Percentiles rank a stretch among this genome's conserved stretches.
phyloP scores from a whole-genome alignment of 2,888 invertebrate species.

The Noctua fimbriata region DNA sequence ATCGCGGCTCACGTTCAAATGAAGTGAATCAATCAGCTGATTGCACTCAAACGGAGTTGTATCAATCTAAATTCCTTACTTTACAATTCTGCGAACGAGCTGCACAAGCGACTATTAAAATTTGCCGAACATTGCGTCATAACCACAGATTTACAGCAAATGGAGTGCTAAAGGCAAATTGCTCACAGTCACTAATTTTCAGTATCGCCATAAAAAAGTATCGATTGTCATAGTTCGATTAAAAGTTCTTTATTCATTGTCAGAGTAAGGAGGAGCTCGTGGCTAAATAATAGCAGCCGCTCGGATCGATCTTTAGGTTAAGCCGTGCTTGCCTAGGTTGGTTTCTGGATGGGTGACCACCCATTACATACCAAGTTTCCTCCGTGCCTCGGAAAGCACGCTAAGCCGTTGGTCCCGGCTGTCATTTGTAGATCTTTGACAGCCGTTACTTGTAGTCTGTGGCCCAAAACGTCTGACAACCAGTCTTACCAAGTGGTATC shows the following conservation, averaged over 20 bases:
- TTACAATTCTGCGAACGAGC: constrained; percentile 47
- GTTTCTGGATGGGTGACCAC: too few relatives aligned
- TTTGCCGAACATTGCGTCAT: constrained; percentile 43
- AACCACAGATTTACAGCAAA: constrained; percentile 15
- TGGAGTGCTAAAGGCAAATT: constrained; percentile 9
- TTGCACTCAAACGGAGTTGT: constrained; percentile 52
- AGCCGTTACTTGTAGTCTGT: too few relatives aligned
- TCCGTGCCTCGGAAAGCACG: too few relatives aligned
- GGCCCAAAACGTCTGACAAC: too few relatives aligned
- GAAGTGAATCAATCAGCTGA: constrained; percentile 62
- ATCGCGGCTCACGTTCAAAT: constrained; percentile 35
- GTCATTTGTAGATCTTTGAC: too few relatives aligned
- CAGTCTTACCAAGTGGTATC: too few relatives aligned
- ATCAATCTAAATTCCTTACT: constrained; percentile 64
- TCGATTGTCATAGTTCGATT: not conserved
- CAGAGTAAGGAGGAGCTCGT: too few relatives aligned
- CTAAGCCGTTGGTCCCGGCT: too few relatives aligned
- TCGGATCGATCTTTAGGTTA: too few relatives aligned
- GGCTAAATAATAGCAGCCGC: too few relatives aligned
- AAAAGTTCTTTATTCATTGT: not conserved
- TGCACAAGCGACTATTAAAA: constrained; percentile 39
- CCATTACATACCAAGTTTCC: too few relatives aligned
- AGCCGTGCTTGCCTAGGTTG: too few relatives aligned
- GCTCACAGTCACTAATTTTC: not conserved
- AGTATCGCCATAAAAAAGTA: not conserved